phyloP scores from a whole-genome alignment of 2,113 vertebrate genomes.

The Platichthys flesus region DNA sequence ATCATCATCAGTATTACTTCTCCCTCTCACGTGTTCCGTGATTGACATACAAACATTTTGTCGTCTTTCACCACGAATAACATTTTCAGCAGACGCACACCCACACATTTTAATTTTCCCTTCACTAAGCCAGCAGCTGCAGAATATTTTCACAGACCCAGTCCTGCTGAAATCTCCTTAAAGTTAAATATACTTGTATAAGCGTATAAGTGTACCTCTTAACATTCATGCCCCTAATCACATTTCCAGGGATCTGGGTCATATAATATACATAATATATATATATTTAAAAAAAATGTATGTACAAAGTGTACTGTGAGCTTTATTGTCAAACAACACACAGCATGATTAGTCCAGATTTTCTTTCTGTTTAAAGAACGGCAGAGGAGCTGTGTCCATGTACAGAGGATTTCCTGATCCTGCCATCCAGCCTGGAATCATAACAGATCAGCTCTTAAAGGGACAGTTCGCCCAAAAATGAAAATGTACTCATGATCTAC shows the following conservation, averaged over 20 bases:
- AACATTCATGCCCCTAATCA: conserved; percentile 2
- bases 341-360: not conserved
- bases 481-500: too few species aligned
- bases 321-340: conserved; percentile 7
- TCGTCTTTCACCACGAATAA: conserved; percentile 33
- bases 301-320: conserved; percentile 19
- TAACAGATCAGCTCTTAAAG: too few species aligned
- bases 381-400: too few species aligned
- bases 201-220: too few species aligned
- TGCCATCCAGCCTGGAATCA: too few species aligned
- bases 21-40: conserved; percentile 20
- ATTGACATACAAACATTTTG: conserved; percentile 29
- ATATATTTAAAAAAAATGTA: too few species aligned
- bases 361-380: not conserved
- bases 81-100: conserved; percentile 35
- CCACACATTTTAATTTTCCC: not conserved
- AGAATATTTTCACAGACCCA: conserved; percentile 27
- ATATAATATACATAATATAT: not conserved
- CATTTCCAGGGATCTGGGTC: conserved; percentile 16
- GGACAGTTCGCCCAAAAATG: too few species aligned
- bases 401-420: too few species aligned
- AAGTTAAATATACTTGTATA: not conserved
- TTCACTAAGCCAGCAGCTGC: conserved; percentile 1
- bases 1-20: conserved; percentile 35
- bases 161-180: conserved; percentile 1